phyloP scores from a whole-genome alignment of 2,888 invertebrate genomes.

The Hydraecia micacea region DNA sequence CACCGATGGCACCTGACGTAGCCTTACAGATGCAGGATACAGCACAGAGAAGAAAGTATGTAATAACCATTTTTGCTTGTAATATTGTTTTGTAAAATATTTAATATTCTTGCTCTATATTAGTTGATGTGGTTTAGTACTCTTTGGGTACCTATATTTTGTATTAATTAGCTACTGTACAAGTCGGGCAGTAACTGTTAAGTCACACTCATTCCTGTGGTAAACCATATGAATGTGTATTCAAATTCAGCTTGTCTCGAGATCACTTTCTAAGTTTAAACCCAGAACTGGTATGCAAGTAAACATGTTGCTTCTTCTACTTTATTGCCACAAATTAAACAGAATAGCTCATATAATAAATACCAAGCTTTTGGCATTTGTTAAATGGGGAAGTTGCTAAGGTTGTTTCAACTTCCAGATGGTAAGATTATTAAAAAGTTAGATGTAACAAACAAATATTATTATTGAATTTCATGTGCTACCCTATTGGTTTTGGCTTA shows the following conservation, averaged over 20 bases:
- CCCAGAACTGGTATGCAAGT: neutral
- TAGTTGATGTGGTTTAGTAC: neutral
- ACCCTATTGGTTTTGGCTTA: neutral
- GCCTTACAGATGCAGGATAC: slow-evolving; percentile 94
- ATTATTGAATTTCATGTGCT: neutral
- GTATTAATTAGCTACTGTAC: neutral
- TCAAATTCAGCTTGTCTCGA: neutral
- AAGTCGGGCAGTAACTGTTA: neutral
- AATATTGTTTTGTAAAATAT: slow-evolving; percentile 2
- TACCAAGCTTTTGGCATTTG: neutral
- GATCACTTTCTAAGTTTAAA: neutral
- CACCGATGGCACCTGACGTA: slow-evolving; percentile 96
- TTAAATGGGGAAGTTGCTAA: neutral
- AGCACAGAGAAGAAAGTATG: slow-evolving; percentile 92
- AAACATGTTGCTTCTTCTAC: neutral
- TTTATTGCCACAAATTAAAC: neutral
- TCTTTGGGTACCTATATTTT: too few species aligned
- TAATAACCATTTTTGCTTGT: slow-evolving; percentile 6
- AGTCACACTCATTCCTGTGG: too few species aligned
- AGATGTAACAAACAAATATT: neutral
- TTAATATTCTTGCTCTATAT: slow-evolving; percentile 9
- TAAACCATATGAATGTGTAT: too few species aligned
- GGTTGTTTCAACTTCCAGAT: too few species aligned
- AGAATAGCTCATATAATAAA: neutral
- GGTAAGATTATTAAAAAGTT: too few species aligned